Conservation (phyloP, 2,797 vertebrate genomes). For the Tapirus indicus region DNA sequence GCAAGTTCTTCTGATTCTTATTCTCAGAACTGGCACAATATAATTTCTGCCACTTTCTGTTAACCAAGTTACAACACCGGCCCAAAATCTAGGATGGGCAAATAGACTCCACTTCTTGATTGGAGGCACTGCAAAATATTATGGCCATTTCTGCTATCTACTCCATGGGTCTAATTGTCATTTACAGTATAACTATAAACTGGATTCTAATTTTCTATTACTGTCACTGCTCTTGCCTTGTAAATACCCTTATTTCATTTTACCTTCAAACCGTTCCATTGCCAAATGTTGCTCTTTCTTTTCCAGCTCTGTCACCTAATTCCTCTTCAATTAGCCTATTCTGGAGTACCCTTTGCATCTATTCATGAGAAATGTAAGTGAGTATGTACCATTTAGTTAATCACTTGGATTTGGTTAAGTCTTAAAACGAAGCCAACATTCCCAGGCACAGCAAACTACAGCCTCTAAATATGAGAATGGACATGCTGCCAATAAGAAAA, state of each 20-base stretch:
- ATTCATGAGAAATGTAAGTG: neutral
- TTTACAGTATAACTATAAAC: neutral
- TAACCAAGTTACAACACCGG: neutral
- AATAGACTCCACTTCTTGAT: neutral
- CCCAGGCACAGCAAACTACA: neutral
- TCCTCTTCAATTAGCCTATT: neutral
- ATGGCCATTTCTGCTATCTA: neutral
- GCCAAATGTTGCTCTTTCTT: neutral
- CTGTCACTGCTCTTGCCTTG: neutral
- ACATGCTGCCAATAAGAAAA: neutral
- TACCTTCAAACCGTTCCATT: neutral
- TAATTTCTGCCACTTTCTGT: neutral
- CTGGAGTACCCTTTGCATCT: neutral
- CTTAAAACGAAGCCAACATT: neutral
- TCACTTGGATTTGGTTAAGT: neutral
- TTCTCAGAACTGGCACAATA: neutral
- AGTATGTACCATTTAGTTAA: neutral
- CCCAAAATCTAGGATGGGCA: neutral
- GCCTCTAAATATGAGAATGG: neutral
- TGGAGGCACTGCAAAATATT: neutral
- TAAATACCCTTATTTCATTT: neutral
- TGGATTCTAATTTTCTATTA: neutral
- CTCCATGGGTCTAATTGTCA: neutral
- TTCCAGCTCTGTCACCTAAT: neutral
- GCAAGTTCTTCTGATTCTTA: neutral